A percentile compares a stretch with the other conserved stretches of the same genome.
phyloP scores from a whole-genome alignment of 2,888 invertebrate genomes.

The Diaperis boleti region DNA sequence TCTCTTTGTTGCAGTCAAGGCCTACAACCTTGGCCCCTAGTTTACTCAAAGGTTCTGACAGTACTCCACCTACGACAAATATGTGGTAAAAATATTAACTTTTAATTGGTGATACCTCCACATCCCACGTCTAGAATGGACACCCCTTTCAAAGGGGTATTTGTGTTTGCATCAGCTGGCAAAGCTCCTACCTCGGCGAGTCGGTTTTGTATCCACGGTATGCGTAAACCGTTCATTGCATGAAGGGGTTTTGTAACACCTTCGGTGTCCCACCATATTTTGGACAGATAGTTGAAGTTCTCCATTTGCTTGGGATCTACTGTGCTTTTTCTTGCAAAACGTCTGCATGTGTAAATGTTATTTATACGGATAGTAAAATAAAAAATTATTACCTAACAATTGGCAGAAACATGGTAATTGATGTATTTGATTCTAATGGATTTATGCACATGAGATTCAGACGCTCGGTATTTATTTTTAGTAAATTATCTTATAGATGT shows the following conservation, averaged over 20 bases:
- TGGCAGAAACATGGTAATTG: too few species aligned
- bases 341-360: too few species aligned
- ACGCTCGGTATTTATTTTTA: too few species aligned
- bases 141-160: neutral
- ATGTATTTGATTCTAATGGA: too few species aligned
- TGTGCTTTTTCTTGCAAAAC: neutral
- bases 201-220: neutral
- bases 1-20: conserved; percentile 80
- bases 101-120: neutral
- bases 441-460: too few species aligned
- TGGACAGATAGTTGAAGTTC: neutral
- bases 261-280: neutral
- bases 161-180: neutral
- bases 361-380: too few species aligned
- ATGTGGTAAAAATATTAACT: too few species aligned
- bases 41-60: conserved; percentile 76
- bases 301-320: neutral
- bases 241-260: neutral
- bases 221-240: neutral
- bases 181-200: neutral
- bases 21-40: conserved; percentile 86
- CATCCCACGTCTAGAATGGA: neutral
- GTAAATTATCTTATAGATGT: too few species aligned
- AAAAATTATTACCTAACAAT: too few species aligned
- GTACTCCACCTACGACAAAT: conserved; percentile 65